Base-by-base conservation (phyloP, 2,888 invertebrate genomes). In the Incurvaria masculella region DNA sequence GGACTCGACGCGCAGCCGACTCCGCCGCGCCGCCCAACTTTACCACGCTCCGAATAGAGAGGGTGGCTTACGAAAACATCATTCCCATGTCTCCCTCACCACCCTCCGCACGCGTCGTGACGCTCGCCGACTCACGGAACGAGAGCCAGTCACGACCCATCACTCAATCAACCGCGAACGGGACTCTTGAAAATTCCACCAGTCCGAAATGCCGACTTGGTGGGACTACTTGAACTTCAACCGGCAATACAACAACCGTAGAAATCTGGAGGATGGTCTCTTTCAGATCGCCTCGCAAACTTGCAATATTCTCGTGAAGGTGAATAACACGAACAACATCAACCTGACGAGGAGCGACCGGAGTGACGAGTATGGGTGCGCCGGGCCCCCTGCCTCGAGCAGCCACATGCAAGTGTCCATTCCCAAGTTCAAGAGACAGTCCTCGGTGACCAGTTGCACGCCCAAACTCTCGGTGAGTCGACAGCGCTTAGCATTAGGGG, bases 281-380 rank as follows among this genome's bases (percentile, higher is more conserved):
- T 87, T 88, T 62, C 88, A 88, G 75, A 89, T 89, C 55, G 88
- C 88, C 4, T 87, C 88, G 14, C 89, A 89, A 65, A 88, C 89
- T 49, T 89, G 88, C 61, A 88, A 87, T 63, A 85, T 89, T 55
- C 71, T 89, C 52, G 87, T 89, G 49, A 87, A 88, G 81, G 87
- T 88, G 54, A 85, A 87, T 64, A 87, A 88, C 58, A 87, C 87
- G 44, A 87, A 87, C 66, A 87, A 88, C 63, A 87, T 87, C 52
- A 87, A 85, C 58, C 62, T 78, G 58, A 85, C 85, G 57, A 84
- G 86, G 44, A 81, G 83, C 59, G 81, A 84, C 52, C 75, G 83
- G 49, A 86, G 84, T 64, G 83, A 86, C 57, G 82, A 83, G 61
- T 81, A 82, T 60, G 83, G 79, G 19, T 74, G 73, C 54, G 75